phyloP scores from a whole-genome alignment of 2,113 vertebrate genomes.

The Paralichthys olivaceus region DNA sequence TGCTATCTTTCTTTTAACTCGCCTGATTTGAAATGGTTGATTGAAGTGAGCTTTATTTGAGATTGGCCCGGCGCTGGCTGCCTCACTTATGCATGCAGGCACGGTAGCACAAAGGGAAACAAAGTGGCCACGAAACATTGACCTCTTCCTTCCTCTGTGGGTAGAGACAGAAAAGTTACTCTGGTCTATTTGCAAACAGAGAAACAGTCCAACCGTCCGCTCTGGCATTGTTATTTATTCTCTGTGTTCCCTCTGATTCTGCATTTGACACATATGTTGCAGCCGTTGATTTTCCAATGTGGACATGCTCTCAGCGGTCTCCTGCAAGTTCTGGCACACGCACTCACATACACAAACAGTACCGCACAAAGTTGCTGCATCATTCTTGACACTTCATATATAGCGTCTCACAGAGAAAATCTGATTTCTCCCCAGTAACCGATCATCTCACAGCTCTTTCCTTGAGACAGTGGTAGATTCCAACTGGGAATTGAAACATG shows the following conservation, averaged over 20 bases:
- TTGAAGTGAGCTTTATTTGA: conserved; percentile 67
- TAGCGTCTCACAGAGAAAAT: conserved; percentile 63
- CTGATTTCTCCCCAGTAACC: conserved; percentile 70
- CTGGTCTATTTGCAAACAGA: conserved; percentile 16
- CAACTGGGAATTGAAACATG: conserved; percentile 78
- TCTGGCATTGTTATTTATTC: conserved; percentile 25
- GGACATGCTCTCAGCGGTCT: conserved; percentile 26
- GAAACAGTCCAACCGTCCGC: conserved; percentile 21
- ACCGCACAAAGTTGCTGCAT: conserved; percentile 53
- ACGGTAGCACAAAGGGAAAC: conserved; percentile 41
- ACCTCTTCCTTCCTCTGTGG: conserved; percentile 19
- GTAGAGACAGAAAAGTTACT: conserved; percentile 28
- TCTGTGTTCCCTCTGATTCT: conserved; percentile 43
- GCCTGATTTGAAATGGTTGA: conserved; percentile 65
- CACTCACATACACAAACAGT: conserved; percentile 7
- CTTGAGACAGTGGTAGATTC: conserved; percentile 65
- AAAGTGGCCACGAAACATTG: conserved; percentile 43
- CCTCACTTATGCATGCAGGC: conserved; percentile 47
- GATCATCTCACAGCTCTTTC: conserved; percentile 69
- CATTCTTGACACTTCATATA: conserved; percentile 68
- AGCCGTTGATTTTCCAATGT: conserved; percentile 49
- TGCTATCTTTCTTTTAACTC: conserved; percentile 52
- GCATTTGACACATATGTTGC: conserved; percentile 61
- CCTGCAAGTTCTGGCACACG: conserved; percentile 16
- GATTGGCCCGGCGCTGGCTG: conserved; percentile 40